These are phyloP conservation scores for Macrotrachela quadricornifera DNA, from an alignment of 1,140 invertebrate genomes.

Conservation along the genomic window DNA sequence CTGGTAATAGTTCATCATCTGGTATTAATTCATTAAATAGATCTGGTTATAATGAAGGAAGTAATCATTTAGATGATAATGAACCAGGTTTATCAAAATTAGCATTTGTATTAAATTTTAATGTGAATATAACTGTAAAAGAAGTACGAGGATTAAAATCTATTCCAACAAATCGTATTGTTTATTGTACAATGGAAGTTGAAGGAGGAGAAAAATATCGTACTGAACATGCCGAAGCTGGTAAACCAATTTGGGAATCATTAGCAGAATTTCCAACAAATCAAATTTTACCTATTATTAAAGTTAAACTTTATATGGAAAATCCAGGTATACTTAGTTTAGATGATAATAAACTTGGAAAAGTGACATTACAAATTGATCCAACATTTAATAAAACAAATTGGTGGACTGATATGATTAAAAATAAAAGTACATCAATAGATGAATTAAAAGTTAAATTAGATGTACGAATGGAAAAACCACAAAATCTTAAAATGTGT, in stretches of 20 bases:
- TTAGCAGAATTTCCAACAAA: conserved; percentile 93
- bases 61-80: conserved; percentile 9
- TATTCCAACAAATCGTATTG: conserved; percentile 78
- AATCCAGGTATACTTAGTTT: conserved; percentile 87
- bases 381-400: conserved; percentile 66
- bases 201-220: conserved; percentile 85
- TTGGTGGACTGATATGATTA: conserved; percentile 92
- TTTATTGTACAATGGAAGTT: conserved; percentile 99
- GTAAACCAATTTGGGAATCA: conserved; percentile 54
- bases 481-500: conserved; percentile 95
- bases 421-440: conserved; percentile 61
- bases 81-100: conserved; percentile 53
- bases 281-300: conserved; percentile 81
- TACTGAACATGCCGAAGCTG: conserved; percentile 95
- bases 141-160: conserved; percentile 95
- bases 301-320: conserved; percentile 85
- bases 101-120: conserved; percentile 86
- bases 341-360: conserved; percentile 92
- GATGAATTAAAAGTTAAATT: conserved; percentile 90
- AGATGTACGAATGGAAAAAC: conserved; percentile 91
- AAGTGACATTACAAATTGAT: conserved; percentile 62
- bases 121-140: conserved; percentile 87
- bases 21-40: not conserved
- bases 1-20: too few relatives aligned
- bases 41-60: not conserved